These are phyloP conservation scores for Drosophila quinaria DNA, from an alignment of 2,888 invertebrate species.

Conservation along the genomic window DNA sequence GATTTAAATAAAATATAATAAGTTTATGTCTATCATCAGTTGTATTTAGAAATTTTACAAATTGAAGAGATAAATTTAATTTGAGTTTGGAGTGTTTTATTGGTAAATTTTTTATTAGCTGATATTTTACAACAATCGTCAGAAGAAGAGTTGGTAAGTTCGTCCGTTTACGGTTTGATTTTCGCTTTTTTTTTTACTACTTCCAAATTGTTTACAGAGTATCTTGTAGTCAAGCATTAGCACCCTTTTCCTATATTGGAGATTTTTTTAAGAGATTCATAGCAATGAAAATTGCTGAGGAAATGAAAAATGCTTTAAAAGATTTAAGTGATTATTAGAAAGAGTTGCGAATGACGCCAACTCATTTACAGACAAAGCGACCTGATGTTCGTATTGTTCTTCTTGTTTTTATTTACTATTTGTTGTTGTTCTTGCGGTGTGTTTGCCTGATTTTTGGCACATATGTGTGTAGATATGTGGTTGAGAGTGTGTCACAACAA, in stretches of 20 bases:
- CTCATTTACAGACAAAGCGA: constrained; percentile 53
- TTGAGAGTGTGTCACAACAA: constrained; percentile 36
- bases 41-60: not conserved
- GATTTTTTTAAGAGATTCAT: constrained; percentile 15
- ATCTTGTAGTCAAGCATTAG: constrained; percentile 12
- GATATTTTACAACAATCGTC: no score
- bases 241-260: not conserved
- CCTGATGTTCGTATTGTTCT: not conserved
- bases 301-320: constrained; percentile 10
- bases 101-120: no score
- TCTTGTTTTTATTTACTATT: not conserved
- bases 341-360: constrained; percentile 24
- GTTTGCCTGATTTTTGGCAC: constrained; percentile 73
- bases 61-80: not conserved
- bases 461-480: not conserved
- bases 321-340: constrained; percentile 9
- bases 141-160: not conserved
- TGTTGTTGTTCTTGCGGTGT: constrained; percentile 17
- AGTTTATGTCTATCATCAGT: not conserved
- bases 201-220: constrained; percentile 6
- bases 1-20: not conserved
- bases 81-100: no score
- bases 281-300: constrained; percentile 38
- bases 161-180: not conserved
- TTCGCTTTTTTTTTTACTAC: not conserved